Conservation (phyloP, 1,140 invertebrate species). For the Drosophila ogumai region DNA sequence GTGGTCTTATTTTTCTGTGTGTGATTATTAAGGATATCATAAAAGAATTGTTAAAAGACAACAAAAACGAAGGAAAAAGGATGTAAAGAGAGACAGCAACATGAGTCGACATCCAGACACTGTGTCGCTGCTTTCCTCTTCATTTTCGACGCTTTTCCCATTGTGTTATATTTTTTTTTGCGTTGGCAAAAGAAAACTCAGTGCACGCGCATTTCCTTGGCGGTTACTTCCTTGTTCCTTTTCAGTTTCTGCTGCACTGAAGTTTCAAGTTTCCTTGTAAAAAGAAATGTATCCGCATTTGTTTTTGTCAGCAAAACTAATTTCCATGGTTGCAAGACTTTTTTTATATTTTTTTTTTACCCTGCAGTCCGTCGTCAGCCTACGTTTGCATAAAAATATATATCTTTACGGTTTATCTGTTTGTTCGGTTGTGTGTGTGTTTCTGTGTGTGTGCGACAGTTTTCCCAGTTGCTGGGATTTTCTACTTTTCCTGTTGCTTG, state of each 20-base stretch:
- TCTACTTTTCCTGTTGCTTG: conserved; percentile 35
- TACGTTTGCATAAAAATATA: conserved; percentile 68
- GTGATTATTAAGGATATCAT: conserved; percentile 58
- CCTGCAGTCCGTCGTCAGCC: conserved; percentile 22
- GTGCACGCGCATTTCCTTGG: conserved; percentile 42
- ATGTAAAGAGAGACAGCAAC: conserved; percentile 16
- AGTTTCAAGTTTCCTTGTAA: conserved; percentile 54
- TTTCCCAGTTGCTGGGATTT: conserved; percentile 6
- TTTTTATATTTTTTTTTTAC: not conserved
- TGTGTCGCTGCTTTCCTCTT: conserved; percentile 41
- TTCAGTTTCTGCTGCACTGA: conserved; percentile 21
- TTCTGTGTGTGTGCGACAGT: conserved; percentile 29
- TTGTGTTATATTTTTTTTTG: conserved; percentile 10
- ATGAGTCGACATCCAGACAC: conserved; percentile 57
- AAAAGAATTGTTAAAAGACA: conserved; percentile 59
- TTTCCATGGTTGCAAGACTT: conserved; percentile 55
- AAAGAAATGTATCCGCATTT: conserved; percentile 48
- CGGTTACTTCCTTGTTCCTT: conserved; percentile 22
- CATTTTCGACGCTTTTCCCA: conserved; percentile 40
- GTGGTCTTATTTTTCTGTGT: not conserved
- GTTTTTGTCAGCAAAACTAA: conserved; percentile 59
- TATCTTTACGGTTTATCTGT: conserved; percentile 46
- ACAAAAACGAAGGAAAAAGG: conserved; percentile 25
- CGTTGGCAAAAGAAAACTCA: conserved; percentile 19
- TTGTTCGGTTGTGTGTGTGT: conserved; percentile 25